A percentile compares a stretch with the other conserved stretches of the same genome.
Evolutionary conservation across 2,113 vertebrate species (phyloP).

Genomic region (Gasterosteus aculeatus): DNA sequence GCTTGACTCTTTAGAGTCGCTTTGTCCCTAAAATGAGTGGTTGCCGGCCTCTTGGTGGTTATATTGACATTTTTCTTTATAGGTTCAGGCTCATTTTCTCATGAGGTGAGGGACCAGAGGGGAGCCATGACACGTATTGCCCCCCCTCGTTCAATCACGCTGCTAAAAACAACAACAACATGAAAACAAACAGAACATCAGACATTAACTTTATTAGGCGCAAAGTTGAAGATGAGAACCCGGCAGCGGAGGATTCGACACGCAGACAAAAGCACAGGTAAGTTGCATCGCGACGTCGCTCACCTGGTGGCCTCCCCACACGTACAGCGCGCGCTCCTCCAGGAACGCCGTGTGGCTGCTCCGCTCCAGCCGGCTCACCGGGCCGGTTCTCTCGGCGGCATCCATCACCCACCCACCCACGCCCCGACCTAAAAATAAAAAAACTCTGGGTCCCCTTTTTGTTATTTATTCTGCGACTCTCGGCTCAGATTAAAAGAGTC

Average conservation of each 20-base stretch:
- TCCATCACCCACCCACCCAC: slow-evolving; percentile 47
- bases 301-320: slow-evolving; percentile 95
- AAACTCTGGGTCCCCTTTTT: background rate
- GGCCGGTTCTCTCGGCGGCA: background rate
- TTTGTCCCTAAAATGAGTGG: too few species aligned
- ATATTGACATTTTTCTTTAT: background rate
- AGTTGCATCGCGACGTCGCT: slow-evolving; percentile 32
- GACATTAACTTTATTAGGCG: too few species aligned
- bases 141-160: too few species aligned
- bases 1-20: too few species aligned
- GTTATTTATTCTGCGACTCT: background rate
- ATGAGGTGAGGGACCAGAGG: background rate
- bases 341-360: slow-evolving; percentile 91
- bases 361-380: slow-evolving; percentile 83
- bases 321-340: slow-evolving; percentile 83
- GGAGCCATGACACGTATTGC: background rate
- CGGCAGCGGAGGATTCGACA: too few species aligned
- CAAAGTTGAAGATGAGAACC: too few species aligned
- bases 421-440: too few species aligned
- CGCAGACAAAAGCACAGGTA: slow-evolving; percentile 9
- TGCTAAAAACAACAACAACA: too few species aligned
- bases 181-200: too few species aligned
- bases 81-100: background rate
- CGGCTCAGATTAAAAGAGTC: slow-evolving; percentile 16
- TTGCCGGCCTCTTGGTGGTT: background rate